Base-by-base conservation (phyloP, 2,888 invertebrate genomes). In the Lasioglossum figueresi region DNA sequence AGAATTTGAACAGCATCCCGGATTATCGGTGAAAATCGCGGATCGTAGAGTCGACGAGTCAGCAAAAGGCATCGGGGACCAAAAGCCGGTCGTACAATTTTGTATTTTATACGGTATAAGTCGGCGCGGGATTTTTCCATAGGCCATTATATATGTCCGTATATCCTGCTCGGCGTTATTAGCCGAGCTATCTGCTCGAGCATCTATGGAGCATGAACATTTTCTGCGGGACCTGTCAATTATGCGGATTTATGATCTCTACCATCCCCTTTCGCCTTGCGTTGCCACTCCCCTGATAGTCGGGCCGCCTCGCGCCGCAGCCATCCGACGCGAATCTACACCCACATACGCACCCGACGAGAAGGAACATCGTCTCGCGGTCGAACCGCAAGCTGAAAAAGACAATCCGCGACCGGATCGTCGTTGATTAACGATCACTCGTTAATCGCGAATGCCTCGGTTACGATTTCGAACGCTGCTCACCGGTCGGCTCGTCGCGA, bases 231-330 rank as follows among this genome's bases (percentile, higher is more conserved):
- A 88, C 88, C 93, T 93, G 93, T 93, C 93, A 93, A 93, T 93
- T 93, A 93, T 91, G 92, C 92, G 92, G 93, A 93, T 93, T 93
- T 93, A 93, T 92, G 93, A 93, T 88, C 77, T 40, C 76, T 83
- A 75, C 79, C 78, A 76, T 70, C 76, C 34, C 66, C 66, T 63
- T 63, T 68, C 66, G 34, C 75, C 78, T 31, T 12, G 37, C 37
- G 37, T 34, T 37, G 68, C 37, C 37, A 23, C 37, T 23, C 68
- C 68, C 68, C 37, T 37, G 37, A 23, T 68, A 37, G 34, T n/a
- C 48, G 31, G 52, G 4, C 48, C 45, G 48, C 73, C 48, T 37
- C n/a, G 23, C 80, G 66, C 63, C 68, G n/a, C 52, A 10, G 23
- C 72, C 59, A 76, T 77, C 48, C 52, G 16, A 63, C 16, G 45